Base-by-base conservation (phyloP, 2,888 invertebrate species). In the Drosophila trichaetosa region DNA sequence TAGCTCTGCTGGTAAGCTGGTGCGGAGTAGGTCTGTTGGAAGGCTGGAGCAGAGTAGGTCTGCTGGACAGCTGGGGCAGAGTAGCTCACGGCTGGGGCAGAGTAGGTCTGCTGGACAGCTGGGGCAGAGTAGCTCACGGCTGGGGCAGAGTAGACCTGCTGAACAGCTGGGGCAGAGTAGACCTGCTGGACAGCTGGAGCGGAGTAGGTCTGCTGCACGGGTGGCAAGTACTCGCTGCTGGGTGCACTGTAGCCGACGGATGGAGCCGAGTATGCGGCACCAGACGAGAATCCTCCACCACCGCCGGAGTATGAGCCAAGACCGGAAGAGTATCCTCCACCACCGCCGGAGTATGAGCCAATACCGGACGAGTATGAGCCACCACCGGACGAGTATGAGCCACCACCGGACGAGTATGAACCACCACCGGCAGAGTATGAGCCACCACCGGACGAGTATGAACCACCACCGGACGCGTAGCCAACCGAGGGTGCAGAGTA, bases 121-220 rank as follows among this genome's bases (percentile, higher is more conserved):
- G 82, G 78, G 0, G 73, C 78, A 0, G 83, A 76, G 68, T 88
- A 84, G 56, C 74, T 70, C 2, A 77, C 66, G 13, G 81, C 51
- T 16, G 66, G 67, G 10, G 38, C 64, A 8, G 65, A 66, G 65
- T 66, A 65, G 5, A 18, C 34, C 49, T 64, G 63, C 31, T 58
- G 64, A 4, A 34, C 34, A 13, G 65, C 51, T 29, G 65, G 65
- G 3, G 33, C 62, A 10, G 64, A 36, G 36, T 64, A 64, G 46
- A 11, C 34, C 24, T 57, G 62, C n/a, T 62, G 63, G 21, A 40
- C 38, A n/a, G 56, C 56, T 16, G 82, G 82, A 1, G 81, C 80
- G 4, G 82, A 67, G 42, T 83, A 80, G 59, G 71, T 27, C 46
- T 46, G 58, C 33, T 58, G 58, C 16, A 34, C 54, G 27, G 54